Evolutionary conservation across 35 echinoderm and acorn worm species (phyloP).

Genomic region (Patiria miniata): DNA sequence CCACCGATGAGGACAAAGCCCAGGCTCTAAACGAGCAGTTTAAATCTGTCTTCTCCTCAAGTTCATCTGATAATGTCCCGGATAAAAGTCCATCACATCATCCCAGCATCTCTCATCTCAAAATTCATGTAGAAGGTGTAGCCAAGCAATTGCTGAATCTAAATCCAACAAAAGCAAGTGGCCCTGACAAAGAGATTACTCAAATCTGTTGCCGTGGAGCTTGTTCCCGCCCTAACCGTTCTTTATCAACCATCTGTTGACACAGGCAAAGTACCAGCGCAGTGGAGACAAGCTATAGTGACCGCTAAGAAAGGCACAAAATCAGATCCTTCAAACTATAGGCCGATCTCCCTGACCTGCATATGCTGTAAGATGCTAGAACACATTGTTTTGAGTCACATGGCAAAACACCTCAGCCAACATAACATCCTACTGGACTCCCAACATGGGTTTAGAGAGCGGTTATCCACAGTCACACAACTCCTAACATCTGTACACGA

Average conservation of each 20-base stretch:
- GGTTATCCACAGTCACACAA: conserved; percentile 29
- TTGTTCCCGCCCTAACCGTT: too few relatives aligned
- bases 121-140: too few relatives aligned
- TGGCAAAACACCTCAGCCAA: conserved; percentile 36
- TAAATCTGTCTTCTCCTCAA: conserved; percentile 12
- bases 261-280: background rate
- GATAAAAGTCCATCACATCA: background rate
- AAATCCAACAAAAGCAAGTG: too few relatives aligned
- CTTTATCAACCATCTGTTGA: too few relatives aligned
- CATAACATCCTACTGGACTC: conserved; percentile 45
- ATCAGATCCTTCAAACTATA: too few relatives aligned
- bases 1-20: conserved; percentile 26
- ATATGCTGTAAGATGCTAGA: conserved; percentile 66
- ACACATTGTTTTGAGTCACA: conserved; percentile 56
- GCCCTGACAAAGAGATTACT: too few relatives aligned
- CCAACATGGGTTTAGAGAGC: conserved; percentile 63
- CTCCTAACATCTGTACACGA: too few relatives aligned
- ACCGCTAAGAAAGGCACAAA: conserved; percentile 24
- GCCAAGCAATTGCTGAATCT: too few relatives aligned
- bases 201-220: too few relatives aligned
- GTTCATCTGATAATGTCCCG: background rate
- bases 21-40: conserved; percentile 37
- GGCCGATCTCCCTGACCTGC: conserved; percentile 50
- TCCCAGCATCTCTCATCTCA: too few relatives aligned
- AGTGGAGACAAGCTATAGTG: conserved; percentile 5